A percentile compares a stretch with the other conserved stretches of the same genome.
Evolutionary conservation across 2,888 invertebrate species (phyloP).

Genomic region (Magallana nippona): DNA sequence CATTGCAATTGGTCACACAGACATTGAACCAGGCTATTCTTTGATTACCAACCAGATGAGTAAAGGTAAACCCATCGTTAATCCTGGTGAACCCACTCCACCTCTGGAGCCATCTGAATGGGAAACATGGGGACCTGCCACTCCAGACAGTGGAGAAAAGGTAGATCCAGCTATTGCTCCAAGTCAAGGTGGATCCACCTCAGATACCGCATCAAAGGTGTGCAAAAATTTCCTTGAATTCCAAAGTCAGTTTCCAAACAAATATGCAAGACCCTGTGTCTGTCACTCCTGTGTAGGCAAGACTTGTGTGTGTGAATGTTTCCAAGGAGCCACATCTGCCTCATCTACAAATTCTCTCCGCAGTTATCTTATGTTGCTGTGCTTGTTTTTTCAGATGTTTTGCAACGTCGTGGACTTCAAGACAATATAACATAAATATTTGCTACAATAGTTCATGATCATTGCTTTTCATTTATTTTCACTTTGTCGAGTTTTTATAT

Average conservation of each 20-base stretch:
- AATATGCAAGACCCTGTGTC: constrained; percentile 49
- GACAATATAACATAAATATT: neutral
- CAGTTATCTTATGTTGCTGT: neutral
- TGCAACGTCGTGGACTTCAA: neutral
- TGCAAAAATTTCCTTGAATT: constrained; percentile 48
- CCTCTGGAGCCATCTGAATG: constrained; percentile 26
- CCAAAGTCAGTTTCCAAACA: constrained; percentile 45
- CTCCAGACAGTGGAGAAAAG: constrained; percentile 19
- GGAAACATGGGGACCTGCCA: constrained; percentile 4
- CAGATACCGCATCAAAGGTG: constrained; percentile 8
- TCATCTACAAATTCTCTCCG: neutral
- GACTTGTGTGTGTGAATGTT: constrained; percentile 52
- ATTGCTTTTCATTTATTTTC: too few species aligned
- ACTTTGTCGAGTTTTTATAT: too few species aligned
- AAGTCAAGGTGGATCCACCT: neutral
- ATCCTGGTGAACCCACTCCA: constrained; percentile 43
- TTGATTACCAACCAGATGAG: constrained; percentile 45
- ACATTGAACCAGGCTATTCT: constrained; percentile 53
- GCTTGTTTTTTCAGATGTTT: neutral
- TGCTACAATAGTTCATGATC: too few species aligned
- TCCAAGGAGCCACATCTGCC: constrained; percentile 9
- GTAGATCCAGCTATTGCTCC: constrained; percentile 20
- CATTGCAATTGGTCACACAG: constrained; percentile 69
- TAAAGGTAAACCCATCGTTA: constrained; percentile 35
- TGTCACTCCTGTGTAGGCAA: constrained; percentile 50